Evolutionary conservation across 1,140 invertebrate species (phyloP).

Genomic region (Amphibalanus amphitrite): DNA sequence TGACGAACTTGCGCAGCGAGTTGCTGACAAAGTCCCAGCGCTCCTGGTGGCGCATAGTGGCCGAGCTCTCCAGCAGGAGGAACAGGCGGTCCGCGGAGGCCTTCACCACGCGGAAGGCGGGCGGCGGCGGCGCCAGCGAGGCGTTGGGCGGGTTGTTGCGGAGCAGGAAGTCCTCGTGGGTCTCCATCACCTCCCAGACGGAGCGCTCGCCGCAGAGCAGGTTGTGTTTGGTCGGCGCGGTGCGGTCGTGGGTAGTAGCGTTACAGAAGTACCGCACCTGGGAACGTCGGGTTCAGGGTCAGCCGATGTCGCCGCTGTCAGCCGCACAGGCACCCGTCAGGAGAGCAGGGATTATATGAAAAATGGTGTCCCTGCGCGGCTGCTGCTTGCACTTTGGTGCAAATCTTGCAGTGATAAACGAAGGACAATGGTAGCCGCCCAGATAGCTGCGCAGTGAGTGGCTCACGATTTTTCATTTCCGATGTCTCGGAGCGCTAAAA

Average conservation of each 20-base stretch:
- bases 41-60: constrained; percentile 18
- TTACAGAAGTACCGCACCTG: constrained; percentile 20
- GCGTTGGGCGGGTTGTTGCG: constrained; percentile 6
- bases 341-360: neutral
- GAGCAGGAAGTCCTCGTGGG: constrained; percentile 20
- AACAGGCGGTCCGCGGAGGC: neutral
- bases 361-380: neutral
- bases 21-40: constrained; percentile 38
- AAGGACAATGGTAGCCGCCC: too few species aligned
- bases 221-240: constrained; percentile 27
- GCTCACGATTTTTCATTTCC: too few species aligned
- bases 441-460: too few species aligned
- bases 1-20: constrained; percentile 37
- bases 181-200: constrained; percentile 20
- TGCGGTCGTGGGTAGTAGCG: constrained; percentile 19
- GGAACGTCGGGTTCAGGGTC: neutral
- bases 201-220: constrained; percentile 20
- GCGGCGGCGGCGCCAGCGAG: neutral
- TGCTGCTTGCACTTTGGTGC: too few species aligned
- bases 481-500: too few species aligned
- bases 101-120: neutral
- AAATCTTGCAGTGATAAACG: too few species aligned
- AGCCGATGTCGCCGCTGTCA: neutral
- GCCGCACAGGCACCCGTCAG: neutral
- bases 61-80: neutral